Conservation (phyloP, 1,140 invertebrate species). For the Halyomorpha halys region DNA sequence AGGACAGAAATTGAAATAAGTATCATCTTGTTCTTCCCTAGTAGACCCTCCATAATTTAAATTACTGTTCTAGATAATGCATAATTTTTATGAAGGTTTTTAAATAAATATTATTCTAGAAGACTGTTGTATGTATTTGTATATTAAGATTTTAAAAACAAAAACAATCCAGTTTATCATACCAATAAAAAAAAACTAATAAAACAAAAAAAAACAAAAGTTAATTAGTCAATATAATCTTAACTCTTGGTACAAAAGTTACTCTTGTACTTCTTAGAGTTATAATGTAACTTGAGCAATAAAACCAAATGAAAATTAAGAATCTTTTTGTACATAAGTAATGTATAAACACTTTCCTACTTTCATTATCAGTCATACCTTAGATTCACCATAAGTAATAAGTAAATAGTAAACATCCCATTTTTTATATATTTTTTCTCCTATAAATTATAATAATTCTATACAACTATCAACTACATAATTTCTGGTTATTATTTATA, state of each 20-base stretch:
- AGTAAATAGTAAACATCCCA: too few species aligned
- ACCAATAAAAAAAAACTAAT: not conserved
- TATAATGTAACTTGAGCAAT: slow-evolving; percentile 9
- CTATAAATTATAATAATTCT: too few species aligned
- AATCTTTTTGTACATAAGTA: not conserved
- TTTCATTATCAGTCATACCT: too few species aligned
- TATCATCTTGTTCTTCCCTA: slow-evolving; percentile 5
- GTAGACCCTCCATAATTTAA: not conserved
- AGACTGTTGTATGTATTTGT: slow-evolving; percentile 12
- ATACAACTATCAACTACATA: too few species aligned
- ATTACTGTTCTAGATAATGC: slow-evolving; percentile 7
- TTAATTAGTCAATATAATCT: not conserved
- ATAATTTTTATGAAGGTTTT: slow-evolving; percentile 8
- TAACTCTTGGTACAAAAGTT: not conserved
- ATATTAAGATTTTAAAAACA: slow-evolving; percentile 8
- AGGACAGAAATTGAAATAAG: not conserved
- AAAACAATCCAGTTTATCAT: not conserved
- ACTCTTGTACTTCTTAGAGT: not conserved
- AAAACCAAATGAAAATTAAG: slow-evolving; percentile 4
- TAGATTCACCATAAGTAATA: too few species aligned
- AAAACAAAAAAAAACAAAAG: not conserved
- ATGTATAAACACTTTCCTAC: too few species aligned
- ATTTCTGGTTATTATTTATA: too few species aligned
- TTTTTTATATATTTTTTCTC: too few species aligned
- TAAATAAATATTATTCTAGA: slow-evolving; percentile 10